These are phyloP conservation scores for Speoplatyrhinus poulsoni DNA, from an alignment of 2,113 vertebrate species.

Conservation along the genomic window DNA sequence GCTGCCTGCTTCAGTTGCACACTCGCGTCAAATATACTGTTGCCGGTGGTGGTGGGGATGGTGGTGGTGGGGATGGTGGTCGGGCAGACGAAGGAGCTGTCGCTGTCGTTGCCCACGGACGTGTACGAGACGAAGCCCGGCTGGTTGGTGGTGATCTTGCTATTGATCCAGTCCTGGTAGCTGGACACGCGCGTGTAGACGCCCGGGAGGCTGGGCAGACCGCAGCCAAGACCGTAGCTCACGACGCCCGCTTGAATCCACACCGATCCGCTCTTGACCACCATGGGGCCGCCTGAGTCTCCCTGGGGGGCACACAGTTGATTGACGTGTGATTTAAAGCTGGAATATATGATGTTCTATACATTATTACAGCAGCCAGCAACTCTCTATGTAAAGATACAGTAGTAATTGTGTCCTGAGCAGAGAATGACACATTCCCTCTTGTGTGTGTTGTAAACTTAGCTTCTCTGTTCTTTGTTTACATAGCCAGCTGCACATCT, in stretches of 20 bases:
- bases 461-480: no score
- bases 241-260: conserved; percentile 85
- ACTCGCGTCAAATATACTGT: no score
- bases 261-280: conserved; percentile 53
- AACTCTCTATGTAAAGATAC: no score
- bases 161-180: conserved; percentile 56
- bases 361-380: no score
- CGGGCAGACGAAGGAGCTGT: background rate
- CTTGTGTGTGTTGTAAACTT: no score
- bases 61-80: no score
- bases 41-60: no score
- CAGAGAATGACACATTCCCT: no score
- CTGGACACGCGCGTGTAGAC: conserved; percentile 56
- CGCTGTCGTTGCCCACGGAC: background rate
- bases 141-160: background rate
- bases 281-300: conserved; percentile 86
- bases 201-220: conserved; percentile 24
- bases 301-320: conserved; percentile 69
- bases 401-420: no score
- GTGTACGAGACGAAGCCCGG: conserved; percentile 32
- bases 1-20: no score
- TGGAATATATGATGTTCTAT: background rate
- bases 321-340: background rate
- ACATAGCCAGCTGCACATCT: no score
- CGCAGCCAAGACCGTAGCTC: conserved; percentile 83